Evolutionary conservation across 2,797 vertebrate species (phyloP).

Genomic region (Sebastes matsubarae): DNA sequence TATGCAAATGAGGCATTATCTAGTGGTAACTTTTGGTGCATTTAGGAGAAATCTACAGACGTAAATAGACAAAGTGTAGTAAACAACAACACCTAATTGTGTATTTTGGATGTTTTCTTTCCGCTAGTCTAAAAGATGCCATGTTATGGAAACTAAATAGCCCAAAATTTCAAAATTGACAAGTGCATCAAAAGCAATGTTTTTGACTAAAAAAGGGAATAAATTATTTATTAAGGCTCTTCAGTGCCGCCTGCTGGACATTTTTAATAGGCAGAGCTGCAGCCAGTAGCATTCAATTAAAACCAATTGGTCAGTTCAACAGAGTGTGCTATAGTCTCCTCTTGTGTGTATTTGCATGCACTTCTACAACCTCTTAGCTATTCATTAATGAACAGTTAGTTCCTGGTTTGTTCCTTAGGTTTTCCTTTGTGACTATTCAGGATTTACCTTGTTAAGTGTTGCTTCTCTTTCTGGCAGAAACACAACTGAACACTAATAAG

Average conservation of each 20-base stretch:
- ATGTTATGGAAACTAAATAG: too few relatives aligned
- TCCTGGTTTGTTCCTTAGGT: neutral
- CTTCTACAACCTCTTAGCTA: neutral
- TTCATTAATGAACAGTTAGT: neutral
- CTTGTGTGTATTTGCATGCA: neutral
- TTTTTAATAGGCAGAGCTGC: neutral
- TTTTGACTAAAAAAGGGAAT: too few relatives aligned
- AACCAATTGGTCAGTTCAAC: neutral
- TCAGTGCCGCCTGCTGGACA: neutral
- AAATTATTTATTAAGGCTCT: neutral
- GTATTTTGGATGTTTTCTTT: too few relatives aligned
- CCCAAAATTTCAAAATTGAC: too few relatives aligned
- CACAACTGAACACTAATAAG: neutral
- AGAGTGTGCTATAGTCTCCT: neutral
- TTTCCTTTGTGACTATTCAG: neutral
- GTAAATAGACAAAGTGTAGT: too few relatives aligned
- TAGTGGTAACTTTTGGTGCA: too few relatives aligned
- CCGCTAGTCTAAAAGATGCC: too few relatives aligned
- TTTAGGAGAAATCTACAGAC: too few relatives aligned
- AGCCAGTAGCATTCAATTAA: neutral
- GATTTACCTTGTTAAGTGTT: neutral
- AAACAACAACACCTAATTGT: too few relatives aligned
- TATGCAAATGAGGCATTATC: too few relatives aligned
- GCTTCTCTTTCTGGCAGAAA: constrained; percentile 1
- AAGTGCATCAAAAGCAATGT: too few relatives aligned